Base-by-base conservation (phyloP, 1,140 invertebrate genomes). In the Propsilocerus akamusi region DNA sequence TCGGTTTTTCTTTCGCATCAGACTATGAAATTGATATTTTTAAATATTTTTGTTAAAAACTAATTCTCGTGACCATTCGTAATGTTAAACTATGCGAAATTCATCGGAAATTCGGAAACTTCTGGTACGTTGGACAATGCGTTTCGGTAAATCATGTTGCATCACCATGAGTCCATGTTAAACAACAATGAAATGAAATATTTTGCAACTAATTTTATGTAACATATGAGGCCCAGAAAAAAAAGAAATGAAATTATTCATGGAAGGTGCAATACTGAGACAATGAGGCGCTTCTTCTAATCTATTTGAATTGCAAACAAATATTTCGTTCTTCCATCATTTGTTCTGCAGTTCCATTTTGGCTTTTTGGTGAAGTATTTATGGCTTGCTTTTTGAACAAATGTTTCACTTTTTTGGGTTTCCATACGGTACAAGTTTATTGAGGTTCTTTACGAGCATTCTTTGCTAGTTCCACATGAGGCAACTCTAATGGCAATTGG, bases 21-120 rank as follows among this genome's bases (percentile, higher is more conserved):
- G 28, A 14, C 34, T 41, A 41, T 41, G 34, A 41, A 41, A 41
- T 41, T 41, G 34, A 41, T 41, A 41, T 41, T 41, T 41, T 41
- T 17, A 41, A 41, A 41, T 17, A 41, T 4, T 17, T n/a, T 20
- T 20, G 5, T 20, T 41, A 41, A 14, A 41, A 41, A 41, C 14
- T 41, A 14, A n/a, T n/a, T n/a, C n/a, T n/a, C n/a, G n/a, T n/a
- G n/a, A n/a, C n/a, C n/a, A n/a, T n/a, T n/a, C n/a, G n/a, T n/a
- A n/a, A n/a, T n/a, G 17, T 20, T 41, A 20, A 41, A 41, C 34
- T 41, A 41, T 41, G 34, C 34, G 22, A 17, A 41, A 41, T 41
- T 41, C 34, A 20, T 41, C 34, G 34, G 34, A 41, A 41, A 41
- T 41, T 14, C 17, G 34, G 14, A 14, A 6, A 37, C 6, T 37